phyloP scores from a whole-genome alignment of 1,140 invertebrate genomes.

The Bombus soroeensis region DNA sequence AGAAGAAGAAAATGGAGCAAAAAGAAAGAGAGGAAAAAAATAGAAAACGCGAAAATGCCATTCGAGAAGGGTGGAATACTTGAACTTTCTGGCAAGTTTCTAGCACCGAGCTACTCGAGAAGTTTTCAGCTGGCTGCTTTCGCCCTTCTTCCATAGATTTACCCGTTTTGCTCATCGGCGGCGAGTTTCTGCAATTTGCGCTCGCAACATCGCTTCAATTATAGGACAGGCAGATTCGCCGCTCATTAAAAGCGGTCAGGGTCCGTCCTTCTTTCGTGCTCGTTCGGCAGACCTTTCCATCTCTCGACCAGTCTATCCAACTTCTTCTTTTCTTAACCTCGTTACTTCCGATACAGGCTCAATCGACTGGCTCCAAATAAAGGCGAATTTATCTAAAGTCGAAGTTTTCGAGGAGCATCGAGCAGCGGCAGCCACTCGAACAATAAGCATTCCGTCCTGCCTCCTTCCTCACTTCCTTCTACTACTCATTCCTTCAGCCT shows the following conservation, averaged over 20 bases:
- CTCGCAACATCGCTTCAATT: conserved; percentile 67
- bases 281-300: not conserved
- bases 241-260: conserved; percentile 61
- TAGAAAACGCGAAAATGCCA: conserved; percentile 27
- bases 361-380: conserved; percentile 35
- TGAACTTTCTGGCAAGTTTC: conserved; percentile 60
- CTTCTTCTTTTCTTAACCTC: conserved; percentile 59
- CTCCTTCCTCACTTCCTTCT: too few relatives aligned
- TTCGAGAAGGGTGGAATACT: conserved; percentile 39
- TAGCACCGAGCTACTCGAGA: conserved; percentile 57
- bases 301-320: not conserved
- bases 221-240: conserved; percentile 63
- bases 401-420: conserved; percentile 3
- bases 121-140: conserved; percentile 62
- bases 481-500: not conserved
- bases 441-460: not conserved
- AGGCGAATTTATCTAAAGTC: conserved; percentile 47
- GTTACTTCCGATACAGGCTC: conserved; percentile 50
- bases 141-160: conserved; percentile 14
- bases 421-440: not conserved
- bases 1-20: not conserved
- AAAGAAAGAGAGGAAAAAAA: too few relatives aligned
- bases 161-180: conserved; percentile 15
- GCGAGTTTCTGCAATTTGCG: conserved; percentile 57
- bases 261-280: conserved; percentile 13